Conservation (phyloP, 30 jellyfish, hydroid and myxozoan genomes). For the Rhopilema esculentum region DNA sequence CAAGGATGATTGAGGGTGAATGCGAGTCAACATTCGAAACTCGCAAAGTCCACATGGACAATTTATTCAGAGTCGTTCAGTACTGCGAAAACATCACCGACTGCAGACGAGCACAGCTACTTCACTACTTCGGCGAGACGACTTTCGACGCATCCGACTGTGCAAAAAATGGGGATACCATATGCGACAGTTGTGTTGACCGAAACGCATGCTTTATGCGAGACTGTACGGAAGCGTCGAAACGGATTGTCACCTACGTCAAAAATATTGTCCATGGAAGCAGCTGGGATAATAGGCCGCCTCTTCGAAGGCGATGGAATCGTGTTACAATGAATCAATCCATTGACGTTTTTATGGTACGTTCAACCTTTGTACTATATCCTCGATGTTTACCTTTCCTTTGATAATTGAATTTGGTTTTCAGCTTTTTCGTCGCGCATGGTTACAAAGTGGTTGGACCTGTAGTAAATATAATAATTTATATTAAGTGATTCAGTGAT, state of each 20-base stretch:
- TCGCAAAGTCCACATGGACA: slow-evolving; percentile 91
- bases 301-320: slow-evolving; percentile 56
- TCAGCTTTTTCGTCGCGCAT: no score
- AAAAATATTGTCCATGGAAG: slow-evolving; percentile 86
- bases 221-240: slow-evolving; percentile 85
- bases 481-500: no score
- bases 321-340: slow-evolving; percentile 83
- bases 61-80: slow-evolving; percentile 92
- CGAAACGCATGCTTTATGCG: slow-evolving; percentile 25
- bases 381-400: not conserved
- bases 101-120: slow-evolving; percentile 97
- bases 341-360: slow-evolving; percentile 93
- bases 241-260: slow-evolving; percentile 71
- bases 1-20: slow-evolving; percentile 92
- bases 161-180: slow-evolving; percentile 63
- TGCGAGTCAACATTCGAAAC: slow-evolving; percentile 75
- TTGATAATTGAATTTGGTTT: not conserved
- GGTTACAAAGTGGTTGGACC: no score
- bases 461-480: no score
- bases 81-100: slow-evolving; percentile 96
- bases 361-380: not conserved
- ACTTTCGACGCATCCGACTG: slow-evolving; percentile 81
- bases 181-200: slow-evolving; percentile 87
- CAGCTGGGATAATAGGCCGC: slow-evolving; percentile 56
- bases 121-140: slow-evolving; percentile 97